Evolutionary conservation across 2,797 vertebrate genomes (phyloP).

Genomic region (Gastrophryne carolinensis): DNA sequence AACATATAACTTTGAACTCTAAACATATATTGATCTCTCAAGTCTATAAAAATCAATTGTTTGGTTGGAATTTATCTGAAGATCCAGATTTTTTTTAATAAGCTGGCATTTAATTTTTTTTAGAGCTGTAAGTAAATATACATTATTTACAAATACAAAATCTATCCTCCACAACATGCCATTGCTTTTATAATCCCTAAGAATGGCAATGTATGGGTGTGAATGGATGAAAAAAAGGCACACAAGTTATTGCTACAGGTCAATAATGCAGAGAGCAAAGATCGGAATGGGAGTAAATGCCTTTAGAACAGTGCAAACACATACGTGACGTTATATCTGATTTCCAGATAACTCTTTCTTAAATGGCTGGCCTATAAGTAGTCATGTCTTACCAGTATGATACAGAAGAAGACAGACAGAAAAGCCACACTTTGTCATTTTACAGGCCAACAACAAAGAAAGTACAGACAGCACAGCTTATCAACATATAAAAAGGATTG

Average conservation of each 20-base stretch:
- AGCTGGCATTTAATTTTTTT: constrained; percentile 40
- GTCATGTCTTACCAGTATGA: constrained; percentile 19
- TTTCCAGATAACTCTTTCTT: constrained; percentile 1
- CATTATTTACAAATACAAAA: constrained; percentile 77
- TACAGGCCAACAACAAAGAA: constrained; percentile 54
- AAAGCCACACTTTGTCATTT: constrained; percentile 51
- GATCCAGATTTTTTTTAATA: constrained; percentile 67
- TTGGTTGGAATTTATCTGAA: constrained; percentile 54
- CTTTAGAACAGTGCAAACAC: constrained; percentile 45
- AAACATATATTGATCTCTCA: constrained; percentile 73
- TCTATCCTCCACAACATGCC: constrained; percentile 63
- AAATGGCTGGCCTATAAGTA: constrained; percentile 3
- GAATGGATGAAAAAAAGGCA: constrained; percentile 67
- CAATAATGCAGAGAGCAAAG: background rate
- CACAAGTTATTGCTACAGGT: constrained; percentile 48
- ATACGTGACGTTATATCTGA: constrained; percentile 10
- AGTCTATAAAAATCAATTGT: constrained; percentile 73
- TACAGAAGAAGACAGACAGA: constrained; percentile 2
- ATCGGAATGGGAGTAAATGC: constrained; percentile 21
- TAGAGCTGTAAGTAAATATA: constrained; percentile 68
- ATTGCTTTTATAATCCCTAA: constrained; percentile 63
- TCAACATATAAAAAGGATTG: constrained; percentile 18
- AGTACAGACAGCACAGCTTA: constrained; percentile 35
- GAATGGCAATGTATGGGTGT: constrained; percentile 66
- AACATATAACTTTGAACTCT: constrained; percentile 69